Conservation (phyloP, 2,888 invertebrate genomes). For the Ophraella communa region DNA sequence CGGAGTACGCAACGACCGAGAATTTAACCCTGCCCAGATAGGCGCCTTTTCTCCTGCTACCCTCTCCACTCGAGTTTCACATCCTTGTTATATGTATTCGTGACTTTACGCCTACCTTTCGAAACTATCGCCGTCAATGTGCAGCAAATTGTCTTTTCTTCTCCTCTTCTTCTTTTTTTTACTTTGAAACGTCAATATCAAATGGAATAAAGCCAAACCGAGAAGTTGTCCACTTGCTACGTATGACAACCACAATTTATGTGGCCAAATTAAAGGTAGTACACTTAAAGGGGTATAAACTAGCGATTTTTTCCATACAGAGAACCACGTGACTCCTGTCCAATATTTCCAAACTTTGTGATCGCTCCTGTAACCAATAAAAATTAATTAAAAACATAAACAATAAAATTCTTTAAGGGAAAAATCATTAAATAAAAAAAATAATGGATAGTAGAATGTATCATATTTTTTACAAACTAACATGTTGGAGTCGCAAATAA, state of each 20-base stretch:
- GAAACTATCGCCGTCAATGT: slow-evolving; percentile 57
- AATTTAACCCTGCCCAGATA: no score
- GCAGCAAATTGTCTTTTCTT: slow-evolving; percentile 51
- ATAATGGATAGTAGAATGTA: no score
- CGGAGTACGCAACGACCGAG: no score
- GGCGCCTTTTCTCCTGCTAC: no score
- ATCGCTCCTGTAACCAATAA: slow-evolving; percentile 50
- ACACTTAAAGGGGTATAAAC: slow-evolving; percentile 55
- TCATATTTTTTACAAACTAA: no score
- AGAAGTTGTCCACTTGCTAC: slow-evolving; percentile 61
- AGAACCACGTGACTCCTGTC: slow-evolving; percentile 53
- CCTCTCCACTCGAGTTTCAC: no score
- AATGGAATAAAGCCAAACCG: slow-evolving; percentile 59
- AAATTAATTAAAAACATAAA: no score
- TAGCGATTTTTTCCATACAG: slow-evolving; percentile 56
- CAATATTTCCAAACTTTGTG: slow-evolving; percentile 54
- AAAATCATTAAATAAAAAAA: no score
- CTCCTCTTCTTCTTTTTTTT: slow-evolving; percentile 49
- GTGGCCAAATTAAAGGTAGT: slow-evolving; percentile 55
- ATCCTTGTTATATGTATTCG: no score
- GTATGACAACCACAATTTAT: slow-evolving; percentile 63
- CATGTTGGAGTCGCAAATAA: no score
- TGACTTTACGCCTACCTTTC: slow-evolving; percentile 53
- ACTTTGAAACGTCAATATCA: slow-evolving; percentile 53
- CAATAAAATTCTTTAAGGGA: no score